A percentile compares a stretch with the other conserved stretches of the same genome.
phyloP scores from a whole-genome alignment of 2,888 invertebrate genomes.

The Phaedon cochleariae region DNA sequence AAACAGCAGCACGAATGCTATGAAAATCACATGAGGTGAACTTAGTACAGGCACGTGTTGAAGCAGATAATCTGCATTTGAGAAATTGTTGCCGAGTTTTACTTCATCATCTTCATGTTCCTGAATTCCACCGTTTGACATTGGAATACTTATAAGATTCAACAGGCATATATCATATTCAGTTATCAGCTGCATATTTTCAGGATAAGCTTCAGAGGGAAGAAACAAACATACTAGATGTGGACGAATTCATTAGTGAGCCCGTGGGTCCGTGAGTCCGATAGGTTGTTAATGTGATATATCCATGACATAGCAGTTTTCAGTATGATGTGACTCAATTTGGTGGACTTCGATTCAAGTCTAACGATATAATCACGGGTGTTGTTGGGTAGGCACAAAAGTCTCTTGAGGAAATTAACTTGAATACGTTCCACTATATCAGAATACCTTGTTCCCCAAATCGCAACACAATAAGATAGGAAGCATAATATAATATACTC shows the following conservation, averaged over 20 bases:
- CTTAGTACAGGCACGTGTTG: conserved; percentile 8
- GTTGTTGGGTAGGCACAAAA: no score
- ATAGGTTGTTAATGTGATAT: no score
- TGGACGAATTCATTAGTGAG: conserved; percentile 9
- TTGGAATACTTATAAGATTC: conserved; percentile 5
- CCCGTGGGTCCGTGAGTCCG: no score
- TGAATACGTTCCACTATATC: no score
- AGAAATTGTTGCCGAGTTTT: conserved; percentile 2
- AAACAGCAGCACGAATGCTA: conserved; percentile 4
- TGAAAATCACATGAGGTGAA: conserved; percentile 4
- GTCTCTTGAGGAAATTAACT: no score
- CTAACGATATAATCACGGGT: no score
- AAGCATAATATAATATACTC: no score
- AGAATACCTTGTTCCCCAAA: no score
- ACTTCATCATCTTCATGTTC: neutral
- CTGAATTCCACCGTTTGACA: conserved; percentile 1
- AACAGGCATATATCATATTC: conserved; percentile 7
- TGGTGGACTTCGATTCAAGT: no score
- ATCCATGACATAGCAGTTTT: no score
- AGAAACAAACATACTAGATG: conserved; percentile 8
- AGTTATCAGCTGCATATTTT: neutral
- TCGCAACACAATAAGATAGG: no score
- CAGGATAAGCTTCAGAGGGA: conserved; percentile 1
- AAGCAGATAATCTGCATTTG: conserved; percentile 1
- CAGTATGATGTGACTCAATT: no score